Evolutionary conservation across 2,113 vertebrate genomes (phyloP).

Genomic region (Sinocyclocheilus anshuiensis): DNA sequence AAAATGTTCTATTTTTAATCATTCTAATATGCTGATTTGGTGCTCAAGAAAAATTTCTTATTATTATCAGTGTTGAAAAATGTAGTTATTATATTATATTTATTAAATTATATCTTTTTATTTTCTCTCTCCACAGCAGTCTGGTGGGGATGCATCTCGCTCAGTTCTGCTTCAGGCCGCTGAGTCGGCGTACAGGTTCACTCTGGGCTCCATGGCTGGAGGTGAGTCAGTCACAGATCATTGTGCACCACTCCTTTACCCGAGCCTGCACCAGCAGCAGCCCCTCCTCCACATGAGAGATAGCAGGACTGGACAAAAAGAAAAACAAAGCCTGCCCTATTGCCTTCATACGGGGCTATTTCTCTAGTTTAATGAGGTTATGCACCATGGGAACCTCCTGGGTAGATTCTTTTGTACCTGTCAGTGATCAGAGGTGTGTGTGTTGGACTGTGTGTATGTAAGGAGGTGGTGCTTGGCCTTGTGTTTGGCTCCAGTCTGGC

Average conservation of each 20-base stretch:
- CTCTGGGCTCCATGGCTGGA: slow-evolving; percentile 88
- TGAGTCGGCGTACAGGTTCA: slow-evolving; percentile 86
- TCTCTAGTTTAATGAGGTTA: slow-evolving; percentile 60
- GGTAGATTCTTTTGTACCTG: slow-evolving; percentile 72
- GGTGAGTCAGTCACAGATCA: slow-evolving; percentile 76
- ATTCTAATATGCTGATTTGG: neutral
- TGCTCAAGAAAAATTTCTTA: neutral
- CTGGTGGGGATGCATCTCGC: slow-evolving; percentile 70
- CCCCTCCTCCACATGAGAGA: slow-evolving; percentile 44
- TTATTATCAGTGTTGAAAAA: neutral
- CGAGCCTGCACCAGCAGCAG: slow-evolving; percentile 22
- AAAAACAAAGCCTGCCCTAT: slow-evolving; percentile 69
- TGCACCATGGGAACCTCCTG: slow-evolving; percentile 64
- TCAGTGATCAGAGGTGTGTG: slow-evolving; percentile 63
- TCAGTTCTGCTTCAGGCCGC: slow-evolving; percentile 81
- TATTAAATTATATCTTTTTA: neutral
- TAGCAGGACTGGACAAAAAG: neutral
- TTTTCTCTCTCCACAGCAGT: slow-evolving; percentile 70
- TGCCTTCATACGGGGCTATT: slow-evolving; percentile 54
- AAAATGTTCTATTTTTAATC: too few species aligned
- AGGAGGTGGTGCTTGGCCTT: slow-evolving; percentile 58
- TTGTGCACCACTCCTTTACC: slow-evolving; percentile 56
- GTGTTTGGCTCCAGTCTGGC: slow-evolving; percentile 73
- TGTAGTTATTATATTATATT: neutral
- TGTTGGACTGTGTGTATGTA: slow-evolving; percentile 40